Percentiles rank a stretch among this genome's conserved stretches.
phyloP scores from a whole-genome alignment of 2,888 invertebrate genomes.

The Oscheius myriophilus region DNA sequence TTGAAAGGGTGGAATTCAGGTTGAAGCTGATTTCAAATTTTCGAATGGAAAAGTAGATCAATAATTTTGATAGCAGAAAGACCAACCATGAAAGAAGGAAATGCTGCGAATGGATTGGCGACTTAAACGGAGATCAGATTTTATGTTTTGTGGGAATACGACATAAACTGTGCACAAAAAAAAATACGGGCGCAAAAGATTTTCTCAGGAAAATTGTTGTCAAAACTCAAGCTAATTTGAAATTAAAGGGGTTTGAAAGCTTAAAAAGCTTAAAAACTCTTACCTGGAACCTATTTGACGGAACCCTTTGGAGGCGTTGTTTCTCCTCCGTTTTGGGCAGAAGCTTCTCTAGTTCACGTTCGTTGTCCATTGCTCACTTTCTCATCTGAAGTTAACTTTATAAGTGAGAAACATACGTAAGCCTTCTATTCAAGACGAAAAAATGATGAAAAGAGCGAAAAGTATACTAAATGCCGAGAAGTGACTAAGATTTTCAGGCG shows the following conservation, averaged over 20 bases:
- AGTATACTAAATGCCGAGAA: background rate
- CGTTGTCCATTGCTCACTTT: conserved; percentile 2
- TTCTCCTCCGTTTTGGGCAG: conserved; percentile 8
- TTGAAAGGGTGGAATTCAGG: no score
- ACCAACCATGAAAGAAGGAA: no score
- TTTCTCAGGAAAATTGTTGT: background rate
- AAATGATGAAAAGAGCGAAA: background rate
- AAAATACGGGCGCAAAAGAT: no score
- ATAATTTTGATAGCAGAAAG: no score
- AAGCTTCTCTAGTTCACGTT: conserved; percentile 28
- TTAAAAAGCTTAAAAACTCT: conserved; percentile 1
- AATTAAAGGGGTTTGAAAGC: no score
- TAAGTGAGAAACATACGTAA: background rate
- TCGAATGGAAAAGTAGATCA: no score
- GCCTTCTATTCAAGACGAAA: background rate
- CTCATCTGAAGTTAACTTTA: background rate
- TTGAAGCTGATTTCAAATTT: no score
- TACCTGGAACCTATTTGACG: conserved; percentile 32
- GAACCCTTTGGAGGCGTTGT: background rate
- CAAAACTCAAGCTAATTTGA: background rate
- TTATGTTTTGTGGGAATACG: no score
- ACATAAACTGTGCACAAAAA: no score
- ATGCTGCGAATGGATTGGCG: no score
- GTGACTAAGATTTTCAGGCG: background rate
- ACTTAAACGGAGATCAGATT: no score